A percentile compares a stretch with the other conserved stretches of the same genome.
Evolutionary conservation across 2,888 invertebrate species (phyloP).

Genomic region (Carterocephalus palaemon): DNA sequence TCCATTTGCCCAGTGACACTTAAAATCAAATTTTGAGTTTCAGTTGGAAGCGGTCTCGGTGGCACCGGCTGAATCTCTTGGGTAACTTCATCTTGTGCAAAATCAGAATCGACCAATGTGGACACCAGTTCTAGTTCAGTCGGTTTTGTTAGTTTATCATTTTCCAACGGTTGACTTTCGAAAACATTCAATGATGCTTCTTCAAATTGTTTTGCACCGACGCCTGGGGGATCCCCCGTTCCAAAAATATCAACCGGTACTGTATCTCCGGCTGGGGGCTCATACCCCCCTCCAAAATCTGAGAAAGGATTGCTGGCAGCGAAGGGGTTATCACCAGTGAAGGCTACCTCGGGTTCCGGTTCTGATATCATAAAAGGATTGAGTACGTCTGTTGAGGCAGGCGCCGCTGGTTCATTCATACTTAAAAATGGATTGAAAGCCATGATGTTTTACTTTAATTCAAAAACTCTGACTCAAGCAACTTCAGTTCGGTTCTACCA

Average conservation of each 20-base stretch:
- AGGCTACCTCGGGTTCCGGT: conserved; percentile 42
- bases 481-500: conserved; percentile 86
- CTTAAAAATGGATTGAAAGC: conserved; percentile 89
- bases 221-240: conserved; percentile 50
- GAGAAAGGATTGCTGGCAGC: conserved; percentile 84
- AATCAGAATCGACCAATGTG: conserved; percentile 46
- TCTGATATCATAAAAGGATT: conserved; percentile 85
- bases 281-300: conserved; percentile 67
- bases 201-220: conserved; percentile 57
- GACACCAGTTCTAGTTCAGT: conserved; percentile 61
- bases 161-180: conserved; percentile 37
- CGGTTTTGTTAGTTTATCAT: conserved; percentile 52
- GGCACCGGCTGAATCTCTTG: conserved; percentile 60
- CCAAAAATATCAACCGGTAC: conserved; percentile 68
- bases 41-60: conserved; percentile 84
- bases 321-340: conserved; percentile 84
- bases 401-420: conserved; percentile 81
- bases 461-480: conserved; percentile 86
- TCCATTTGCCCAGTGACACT: conserved; percentile 94
- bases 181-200: conserved; percentile 47
- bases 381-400: conserved; percentile 72
- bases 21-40: conserved; percentile 90
- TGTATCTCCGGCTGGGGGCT: conserved; percentile 60
- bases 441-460: conserved; percentile 69
- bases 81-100: conserved; percentile 38